phyloP scores from a whole-genome alignment of 2,888 invertebrate genomes.

The Linhomoeus sp. region DNA sequence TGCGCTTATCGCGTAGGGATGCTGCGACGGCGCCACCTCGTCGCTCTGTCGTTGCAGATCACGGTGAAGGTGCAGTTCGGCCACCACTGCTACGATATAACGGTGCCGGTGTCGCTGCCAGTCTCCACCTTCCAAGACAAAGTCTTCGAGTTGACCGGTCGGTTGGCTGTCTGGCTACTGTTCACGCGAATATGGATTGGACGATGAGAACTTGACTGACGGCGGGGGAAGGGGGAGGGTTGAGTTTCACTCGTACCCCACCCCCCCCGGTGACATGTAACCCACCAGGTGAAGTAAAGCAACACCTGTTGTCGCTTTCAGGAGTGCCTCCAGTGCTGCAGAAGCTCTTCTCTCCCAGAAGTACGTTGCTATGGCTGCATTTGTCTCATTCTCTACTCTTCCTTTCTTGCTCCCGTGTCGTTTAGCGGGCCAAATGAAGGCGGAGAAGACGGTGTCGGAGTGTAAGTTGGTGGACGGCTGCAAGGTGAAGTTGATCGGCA shows the following conservation, averaged over 20 bases:
- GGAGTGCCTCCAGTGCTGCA: constrained; percentile 6
- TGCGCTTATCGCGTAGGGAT: too few species aligned
- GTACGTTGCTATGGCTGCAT: neutral
- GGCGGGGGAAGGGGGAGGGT: too few species aligned
- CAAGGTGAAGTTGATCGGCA: constrained; percentile 75
- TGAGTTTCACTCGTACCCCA: too few species aligned
- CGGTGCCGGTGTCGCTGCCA: neutral
- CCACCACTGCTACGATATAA: neutral
- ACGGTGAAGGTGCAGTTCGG: neutral
- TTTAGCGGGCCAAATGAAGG: constrained; percentile 3
- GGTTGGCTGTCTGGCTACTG: neutral
- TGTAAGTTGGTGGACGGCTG: constrained; percentile 57
- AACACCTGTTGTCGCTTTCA: neutral
- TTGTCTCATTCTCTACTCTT: too few species aligned
- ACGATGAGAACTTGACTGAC: too few species aligned
- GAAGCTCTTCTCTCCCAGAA: constrained; percentile 1
- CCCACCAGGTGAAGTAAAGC: too few species aligned
- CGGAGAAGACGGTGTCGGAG: constrained; percentile 50
- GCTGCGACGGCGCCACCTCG: too few species aligned
- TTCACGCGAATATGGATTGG: too few species aligned
- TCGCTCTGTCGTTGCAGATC: too few species aligned
- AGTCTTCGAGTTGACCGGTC: neutral
- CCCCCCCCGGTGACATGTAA: too few species aligned
- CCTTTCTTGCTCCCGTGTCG: too few species aligned
- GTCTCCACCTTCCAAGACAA: neutral